Evolutionary conservation across 2,888 invertebrate genomes (phyloP).

Genomic region (Lysandra coridon): DNA sequence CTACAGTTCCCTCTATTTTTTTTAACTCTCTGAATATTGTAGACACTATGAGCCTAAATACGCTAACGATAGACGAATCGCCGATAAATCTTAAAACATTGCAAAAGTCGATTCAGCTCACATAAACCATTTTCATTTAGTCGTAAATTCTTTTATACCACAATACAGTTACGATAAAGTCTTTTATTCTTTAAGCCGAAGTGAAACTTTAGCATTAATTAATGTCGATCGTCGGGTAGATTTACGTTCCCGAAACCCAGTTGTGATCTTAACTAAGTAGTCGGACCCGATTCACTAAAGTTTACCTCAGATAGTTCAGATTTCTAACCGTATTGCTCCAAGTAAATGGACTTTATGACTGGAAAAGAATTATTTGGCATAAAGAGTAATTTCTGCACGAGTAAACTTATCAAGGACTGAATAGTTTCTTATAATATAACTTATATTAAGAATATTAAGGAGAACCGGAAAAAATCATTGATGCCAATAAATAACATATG

Average conservation of each 20-base stretch:
- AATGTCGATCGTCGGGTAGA: constrained; percentile 35
- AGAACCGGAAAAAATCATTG: too few species aligned
- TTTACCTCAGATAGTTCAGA: constrained; percentile 32
- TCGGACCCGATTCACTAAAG: constrained; percentile 35
- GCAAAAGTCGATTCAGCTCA: neutral
- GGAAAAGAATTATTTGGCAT: neutral
- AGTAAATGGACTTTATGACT: neutral
- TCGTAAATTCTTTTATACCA: constrained; percentile 8
- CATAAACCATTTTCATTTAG: neutral
- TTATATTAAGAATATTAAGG: too few species aligned
- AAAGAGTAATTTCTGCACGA: neutral
- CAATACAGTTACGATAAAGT: constrained; percentile 6
- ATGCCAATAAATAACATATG: too few species aligned
- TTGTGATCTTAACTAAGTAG: constrained; percentile 38
- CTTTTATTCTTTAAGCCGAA: neutral
- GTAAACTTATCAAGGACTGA: neutral
- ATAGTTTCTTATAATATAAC: neutral
- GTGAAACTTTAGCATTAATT: constrained; percentile 35
- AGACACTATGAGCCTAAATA: neutral
- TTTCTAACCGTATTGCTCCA: constrained; percentile 13
- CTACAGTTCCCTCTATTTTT: too few species aligned
- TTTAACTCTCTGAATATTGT: neutral
- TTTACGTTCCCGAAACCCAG: constrained; percentile 35
- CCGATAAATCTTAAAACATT: neutral
- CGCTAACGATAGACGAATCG: neutral